Base-by-base conservation (phyloP, 2,113 vertebrate species). In the Puffinus mauretanicus region DNA sequence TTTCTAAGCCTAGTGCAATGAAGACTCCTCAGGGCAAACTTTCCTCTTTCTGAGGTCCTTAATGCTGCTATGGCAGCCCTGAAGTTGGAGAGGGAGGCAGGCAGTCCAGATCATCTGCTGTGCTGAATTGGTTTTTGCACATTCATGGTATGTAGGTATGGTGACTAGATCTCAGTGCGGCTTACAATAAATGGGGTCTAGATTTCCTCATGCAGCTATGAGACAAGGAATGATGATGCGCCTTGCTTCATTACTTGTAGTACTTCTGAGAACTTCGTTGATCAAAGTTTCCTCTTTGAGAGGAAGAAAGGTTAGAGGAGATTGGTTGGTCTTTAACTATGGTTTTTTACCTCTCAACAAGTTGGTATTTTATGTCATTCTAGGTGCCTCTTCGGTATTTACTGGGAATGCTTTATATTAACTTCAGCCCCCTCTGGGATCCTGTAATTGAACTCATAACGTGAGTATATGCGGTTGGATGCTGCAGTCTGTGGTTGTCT, bases 381-480 rank as follows among this genome's bases (percentile, higher is more conserved):
- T 97, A 99, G 99, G 98, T 99, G 30, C 99, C 99, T 32, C 98
- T 99, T 91, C 98, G 99, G 10, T 99, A 99, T 96, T 98, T 99
- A 78, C 97, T 99, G 32, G 98, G 99, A 62, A 99, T 99, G 99
- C 98, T 99, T 44, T 99, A 99, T 77, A 78, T 99, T 90, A 99
- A 99, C 97, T 99, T 99, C 98, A 99, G 95, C 77, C 98, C 98
- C 16, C 98, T 99, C 67, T 99, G 99, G 99, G 99, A 99, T 88
- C 98, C 99, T 38, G 98, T 99, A 42, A 98, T 99, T 88, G 99
- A 99, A 26, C 98, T 99, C n/a, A 90, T 99, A 71, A 98, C 96
- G 99, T 99, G 93, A 99, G 99, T 98, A 27, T 92, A 62, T 66
- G 19, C 6, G 24, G 32, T 58, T 83, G 75, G 44, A 32, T 90